Base-by-base conservation (phyloP, 2,113 vertebrate species). In the Amblyornis subalaris region DNA sequence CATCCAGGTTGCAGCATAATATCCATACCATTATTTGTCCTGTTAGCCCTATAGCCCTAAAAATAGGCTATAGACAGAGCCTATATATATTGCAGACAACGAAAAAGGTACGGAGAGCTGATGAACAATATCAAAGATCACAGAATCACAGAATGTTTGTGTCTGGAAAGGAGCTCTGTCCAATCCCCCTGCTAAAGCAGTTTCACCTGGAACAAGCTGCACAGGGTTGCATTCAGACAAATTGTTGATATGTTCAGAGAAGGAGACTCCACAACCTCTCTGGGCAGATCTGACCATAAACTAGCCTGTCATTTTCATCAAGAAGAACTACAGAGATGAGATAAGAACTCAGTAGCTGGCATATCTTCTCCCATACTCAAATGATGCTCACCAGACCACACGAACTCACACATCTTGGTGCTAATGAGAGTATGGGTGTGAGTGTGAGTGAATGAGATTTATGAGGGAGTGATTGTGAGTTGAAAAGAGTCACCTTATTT, bases 151-250 rank as follows among this genome's bases (percentile, higher is more conserved):
- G 22, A 55, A 42, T 13, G 19, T 10, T 4, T 26, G 55, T 36
- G 48, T 48, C 9, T 69, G 71, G 55, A 55, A 89, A 12, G 26
- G 25, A 75, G 40, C 17, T 89, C 35, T 69, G 47, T 28, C 35
- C 35, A 55, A 36, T 36, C 12, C 15, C 25, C 18, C 65, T 36
- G 31, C 31, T 55, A 36, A 44, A 0, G 0, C 31, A 42, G 35
- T 24, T 70, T 70, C 42, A 36, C 31, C 22, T 23, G 36, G 40
- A 44, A 17, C 35, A 55, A 70, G 26, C 9, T 48, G 14, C 40
- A 48, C 8, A 48, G 53, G 45, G 20, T 44, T 0, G 0, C 42
- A 70, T 33, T 35, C 35, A 69, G 55, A 70, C 0, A 0, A 55
- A 24, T 48, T 70, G 42, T 42, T 54, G 55, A 7, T 48, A 28